Conservation (phyloP, 2,888 invertebrate species). For the Thyatira batis region DNA sequence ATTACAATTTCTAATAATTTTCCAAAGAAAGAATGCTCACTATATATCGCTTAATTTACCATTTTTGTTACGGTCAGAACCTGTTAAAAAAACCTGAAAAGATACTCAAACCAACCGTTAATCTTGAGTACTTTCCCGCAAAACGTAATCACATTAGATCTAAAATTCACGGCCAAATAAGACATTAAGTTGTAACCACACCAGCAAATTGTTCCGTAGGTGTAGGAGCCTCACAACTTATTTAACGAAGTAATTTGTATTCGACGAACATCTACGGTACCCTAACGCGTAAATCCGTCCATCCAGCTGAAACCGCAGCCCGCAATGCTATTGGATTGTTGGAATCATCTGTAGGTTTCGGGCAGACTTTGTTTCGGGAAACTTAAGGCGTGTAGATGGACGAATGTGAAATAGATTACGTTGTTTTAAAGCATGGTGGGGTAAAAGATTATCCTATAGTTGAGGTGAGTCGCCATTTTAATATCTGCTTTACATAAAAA, state of each 20-base stretch:
- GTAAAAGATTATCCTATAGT: no score
- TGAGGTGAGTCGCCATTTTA: no score
- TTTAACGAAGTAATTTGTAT: constrained; percentile 6
- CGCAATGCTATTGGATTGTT: neutral
- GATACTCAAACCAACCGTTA: neutral
- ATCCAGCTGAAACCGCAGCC: neutral
- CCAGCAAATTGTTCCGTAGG: constrained; percentile 1
- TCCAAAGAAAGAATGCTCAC: no score
- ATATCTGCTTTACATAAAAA: no score
- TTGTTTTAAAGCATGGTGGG: no score
- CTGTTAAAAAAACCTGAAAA: neutral
- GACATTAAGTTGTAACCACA: neutral
- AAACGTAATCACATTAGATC: neutral
- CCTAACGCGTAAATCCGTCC: constrained; percentile 3
- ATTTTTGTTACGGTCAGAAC: no score
- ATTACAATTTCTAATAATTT: no score
- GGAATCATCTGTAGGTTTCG: neutral
- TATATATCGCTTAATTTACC: no score
- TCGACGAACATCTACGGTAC: neutral
- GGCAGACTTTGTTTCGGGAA: neutral
- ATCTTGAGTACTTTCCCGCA: neutral
- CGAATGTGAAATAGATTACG: no score
- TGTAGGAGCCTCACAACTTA: neutral
- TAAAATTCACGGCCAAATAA: neutral
- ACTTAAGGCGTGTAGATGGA: neutral